These are phyloP conservation scores for Oreotrochilus melanogaster DNA, from an alignment of 2,113 vertebrate genomes.

Conservation along the genomic window DNA sequence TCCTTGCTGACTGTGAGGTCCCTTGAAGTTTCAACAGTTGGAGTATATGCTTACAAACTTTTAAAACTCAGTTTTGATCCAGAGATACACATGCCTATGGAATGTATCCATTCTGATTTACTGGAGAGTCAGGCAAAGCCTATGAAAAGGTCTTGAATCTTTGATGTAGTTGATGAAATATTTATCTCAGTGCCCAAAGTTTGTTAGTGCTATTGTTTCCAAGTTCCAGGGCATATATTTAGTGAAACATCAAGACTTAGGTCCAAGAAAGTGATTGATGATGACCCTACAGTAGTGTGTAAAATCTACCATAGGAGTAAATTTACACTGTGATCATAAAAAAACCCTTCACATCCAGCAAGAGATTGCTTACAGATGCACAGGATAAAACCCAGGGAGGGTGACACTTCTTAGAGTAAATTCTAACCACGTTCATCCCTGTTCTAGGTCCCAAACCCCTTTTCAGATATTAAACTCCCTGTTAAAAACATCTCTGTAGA, in stretches of 20 bases:
- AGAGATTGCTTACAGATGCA: neutral
- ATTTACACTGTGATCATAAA: conserved; percentile 8
- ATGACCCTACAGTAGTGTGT: neutral
- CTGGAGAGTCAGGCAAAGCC: neutral
- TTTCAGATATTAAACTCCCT: neutral
- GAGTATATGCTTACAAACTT: neutral
- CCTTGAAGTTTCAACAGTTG: neutral
- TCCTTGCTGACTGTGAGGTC: neutral
- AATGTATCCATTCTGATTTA: neutral
- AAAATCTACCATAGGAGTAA: neutral
- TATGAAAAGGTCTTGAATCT: neutral
- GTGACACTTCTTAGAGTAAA: neutral
- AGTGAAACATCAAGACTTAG: neutral
- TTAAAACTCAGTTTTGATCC: neutral
- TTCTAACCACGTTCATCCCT: neutral
- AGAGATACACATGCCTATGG: neutral
- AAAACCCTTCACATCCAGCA: neutral
- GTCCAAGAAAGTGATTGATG: neutral
- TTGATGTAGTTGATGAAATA: neutral
- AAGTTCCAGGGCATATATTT: neutral
- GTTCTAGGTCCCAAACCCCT: neutral
- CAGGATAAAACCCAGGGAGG: neutral
- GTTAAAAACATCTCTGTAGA: neutral
- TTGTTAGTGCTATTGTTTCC: neutral
- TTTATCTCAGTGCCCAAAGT: neutral